Evolutionary conservation across 2,888 invertebrate species (phyloP).

Genomic region (Spialia ferax): DNA sequence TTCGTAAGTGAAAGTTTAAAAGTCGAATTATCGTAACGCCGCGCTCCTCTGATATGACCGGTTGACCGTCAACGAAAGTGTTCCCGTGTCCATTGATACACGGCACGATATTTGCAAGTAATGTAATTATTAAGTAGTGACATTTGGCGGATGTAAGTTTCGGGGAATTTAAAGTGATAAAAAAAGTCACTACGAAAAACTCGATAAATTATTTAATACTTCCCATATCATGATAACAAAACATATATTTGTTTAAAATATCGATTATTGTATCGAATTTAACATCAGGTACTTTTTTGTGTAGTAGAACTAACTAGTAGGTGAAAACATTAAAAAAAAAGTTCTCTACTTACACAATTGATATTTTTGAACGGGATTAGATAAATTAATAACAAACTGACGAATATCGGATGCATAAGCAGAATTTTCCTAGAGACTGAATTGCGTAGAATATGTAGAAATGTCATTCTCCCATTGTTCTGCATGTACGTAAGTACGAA

Average conservation of each 20-base stretch:
- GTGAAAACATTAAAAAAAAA: no score
- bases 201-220: no score
- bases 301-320: no score
- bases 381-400: no score
- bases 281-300: no score
- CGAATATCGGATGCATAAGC: not conserved
- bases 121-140: not conserved
- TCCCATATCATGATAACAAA: no score
- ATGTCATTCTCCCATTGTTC: not conserved
- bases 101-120: not conserved
- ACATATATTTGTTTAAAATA: no score
- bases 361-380: no score
- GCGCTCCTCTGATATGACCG: slow-evolving; percentile 48
- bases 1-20: slow-evolving; percentile 47
- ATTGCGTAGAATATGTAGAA: slow-evolving; percentile 3
- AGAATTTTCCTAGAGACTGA: not conserved
- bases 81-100: slow-evolving; percentile 48
- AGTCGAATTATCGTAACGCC: slow-evolving; percentile 38
- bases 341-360: no score
- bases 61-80: slow-evolving; percentile 66
- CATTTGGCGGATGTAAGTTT: not conserved
- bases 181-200: no score
- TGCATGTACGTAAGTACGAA: not conserved
- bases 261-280: no score
- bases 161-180: no score